Base-by-base conservation (phyloP, 2,113 vertebrate species). In the Cinclus mexicanus region DNA sequence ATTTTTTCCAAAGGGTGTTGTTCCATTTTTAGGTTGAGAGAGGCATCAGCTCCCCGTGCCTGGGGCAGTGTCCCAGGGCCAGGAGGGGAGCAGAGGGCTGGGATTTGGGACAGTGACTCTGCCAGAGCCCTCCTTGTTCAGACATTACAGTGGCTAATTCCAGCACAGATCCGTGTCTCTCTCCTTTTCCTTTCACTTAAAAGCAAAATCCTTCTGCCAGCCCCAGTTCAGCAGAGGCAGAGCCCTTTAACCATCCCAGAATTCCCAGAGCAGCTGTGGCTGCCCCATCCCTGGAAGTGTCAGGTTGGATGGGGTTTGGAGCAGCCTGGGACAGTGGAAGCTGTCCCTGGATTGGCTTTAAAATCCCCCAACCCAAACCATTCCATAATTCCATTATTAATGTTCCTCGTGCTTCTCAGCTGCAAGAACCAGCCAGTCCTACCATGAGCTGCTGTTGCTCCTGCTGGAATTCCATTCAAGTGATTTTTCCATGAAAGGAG, bases 151-250 rank as follows among this genome's bases (percentile, higher is more conserved):
- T 37, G 42, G n/a, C 22, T 3, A 11, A 29, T 24, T 52, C 46
- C 28, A 53, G 3, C 2, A 0, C 39, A 8, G 1, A 13, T 74
- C 81, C 21, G 0, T 7, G 2, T 46, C 16, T 55, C 35, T 57
- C 39, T 56, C 20, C 2, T 53, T 49, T 83, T 89, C 50, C 56
- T 67, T 67, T 35, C 42, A 13, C 11, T 10, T 11, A 14, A 69
- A 41, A 72, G 24, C 23, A 78, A 60, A 89, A 44, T 56, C 77
- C 24, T 52, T 17, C 77, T 42, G 41, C 26, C 55, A 3, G 1
- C 2, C 22, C 3, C 12, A 15, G 15, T 29, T 55, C 28, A 8
- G 26, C 44, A 64, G 37, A 25, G 46, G 57, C 72, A 74, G 68
- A 47, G 9, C 46, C 46, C 46, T 47, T 22, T 47, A 47, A 22